Evolutionary conservation across 2,888 invertebrate species (phyloP).

Genomic region (Agrenia bidenticulata): DNA sequence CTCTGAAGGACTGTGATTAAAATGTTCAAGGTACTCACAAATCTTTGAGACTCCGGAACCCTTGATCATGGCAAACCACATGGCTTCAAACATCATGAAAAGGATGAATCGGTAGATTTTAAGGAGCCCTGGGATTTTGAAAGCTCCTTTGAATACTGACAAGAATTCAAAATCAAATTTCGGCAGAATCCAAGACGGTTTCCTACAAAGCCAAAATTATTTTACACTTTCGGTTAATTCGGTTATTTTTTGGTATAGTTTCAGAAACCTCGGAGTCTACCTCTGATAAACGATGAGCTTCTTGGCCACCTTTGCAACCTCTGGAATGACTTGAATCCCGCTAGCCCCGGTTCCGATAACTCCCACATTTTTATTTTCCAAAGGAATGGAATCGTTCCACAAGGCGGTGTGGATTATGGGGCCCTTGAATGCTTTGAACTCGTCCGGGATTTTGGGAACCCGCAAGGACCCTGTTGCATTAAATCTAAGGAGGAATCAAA

Average conservation of each 20-base stretch:
- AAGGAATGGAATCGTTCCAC: slow-evolving; percentile 12
- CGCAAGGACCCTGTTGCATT: slow-evolving; percentile 10
- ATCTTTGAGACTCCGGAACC: background rate
- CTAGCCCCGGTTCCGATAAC: slow-evolving; percentile 21
- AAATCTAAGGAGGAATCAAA: background rate
- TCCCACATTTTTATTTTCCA: slow-evolving; percentile 9
- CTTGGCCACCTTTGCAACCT: slow-evolving; percentile 12
- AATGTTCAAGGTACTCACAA: background rate
- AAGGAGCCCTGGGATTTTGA: slow-evolving; percentile 9
- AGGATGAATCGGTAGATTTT: background rate
- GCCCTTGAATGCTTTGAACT: slow-evolving; percentile 8
- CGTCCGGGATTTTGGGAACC: slow-evolving; percentile 3
- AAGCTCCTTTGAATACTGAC: background rate
- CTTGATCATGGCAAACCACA: slow-evolving; percentile 5
- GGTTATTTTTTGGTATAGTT: no score
- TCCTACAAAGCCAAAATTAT: no score
- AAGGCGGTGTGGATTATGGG: slow-evolving; percentile 10
- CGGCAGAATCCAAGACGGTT: slow-evolving; percentile 16
- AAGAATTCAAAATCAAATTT: slow-evolving; percentile 14
- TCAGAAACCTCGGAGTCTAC: slow-evolving; percentile 4
- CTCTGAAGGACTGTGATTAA: background rate
- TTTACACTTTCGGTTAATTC: no score
- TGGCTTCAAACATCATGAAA: slow-evolving; percentile 8
- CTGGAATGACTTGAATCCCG: slow-evolving; percentile 21
- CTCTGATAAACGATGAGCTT: slow-evolving; percentile 15